These are phyloP conservation scores for Scrobipalpa atriplicella DNA, from an alignment of 2,888 invertebrate species.

Conservation along the genomic window DNA sequence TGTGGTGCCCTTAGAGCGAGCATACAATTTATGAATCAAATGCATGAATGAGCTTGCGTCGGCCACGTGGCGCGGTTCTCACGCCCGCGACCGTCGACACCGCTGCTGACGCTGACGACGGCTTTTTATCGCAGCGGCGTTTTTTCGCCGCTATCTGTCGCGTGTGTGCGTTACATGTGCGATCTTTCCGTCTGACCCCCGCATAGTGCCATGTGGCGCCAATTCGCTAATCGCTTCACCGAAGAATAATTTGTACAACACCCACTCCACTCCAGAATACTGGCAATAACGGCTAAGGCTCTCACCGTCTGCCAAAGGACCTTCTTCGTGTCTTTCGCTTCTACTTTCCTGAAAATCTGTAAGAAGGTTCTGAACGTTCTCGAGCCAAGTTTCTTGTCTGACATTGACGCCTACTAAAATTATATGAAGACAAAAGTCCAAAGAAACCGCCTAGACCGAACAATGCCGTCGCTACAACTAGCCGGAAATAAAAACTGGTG, in stretches of 20 bases:
- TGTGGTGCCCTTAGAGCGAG: slow-evolving; percentile 49
- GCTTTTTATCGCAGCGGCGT: slow-evolving; percentile 72
- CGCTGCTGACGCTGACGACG: slow-evolving; percentile 47
- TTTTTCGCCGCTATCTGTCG: slow-evolving; percentile 65
- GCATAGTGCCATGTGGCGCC: slow-evolving; percentile 71
- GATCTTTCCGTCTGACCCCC: slow-evolving; percentile 59
- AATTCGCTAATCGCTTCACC: slow-evolving; percentile 74
- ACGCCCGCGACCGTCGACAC: slow-evolving; percentile 50
- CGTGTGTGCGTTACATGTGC: slow-evolving; percentile 77
- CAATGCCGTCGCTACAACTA: slow-evolving; percentile 42
- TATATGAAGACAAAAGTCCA: slow-evolving; percentile 33
- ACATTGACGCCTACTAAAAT: too few relatives aligned
- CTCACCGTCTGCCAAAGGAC: too few relatives aligned
- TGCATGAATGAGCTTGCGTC: slow-evolving; percentile 75
- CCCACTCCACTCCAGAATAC: too few relatives aligned
- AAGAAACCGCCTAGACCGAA: slow-evolving; percentile 43
- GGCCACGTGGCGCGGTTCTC: slow-evolving; percentile 79
- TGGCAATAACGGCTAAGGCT: too few relatives aligned
- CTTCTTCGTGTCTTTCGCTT: too few relatives aligned
- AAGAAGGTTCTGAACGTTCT: neutral
- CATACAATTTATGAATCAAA: slow-evolving; percentile 77
- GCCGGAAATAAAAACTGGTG: slow-evolving; percentile 62
- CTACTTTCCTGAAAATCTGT: neutral
- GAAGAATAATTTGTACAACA: neutral
- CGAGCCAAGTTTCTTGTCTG: too few relatives aligned